Evolutionary conservation across 2,888 invertebrate species (phyloP).

Genomic region (Gandaritis pyraliata): DNA sequence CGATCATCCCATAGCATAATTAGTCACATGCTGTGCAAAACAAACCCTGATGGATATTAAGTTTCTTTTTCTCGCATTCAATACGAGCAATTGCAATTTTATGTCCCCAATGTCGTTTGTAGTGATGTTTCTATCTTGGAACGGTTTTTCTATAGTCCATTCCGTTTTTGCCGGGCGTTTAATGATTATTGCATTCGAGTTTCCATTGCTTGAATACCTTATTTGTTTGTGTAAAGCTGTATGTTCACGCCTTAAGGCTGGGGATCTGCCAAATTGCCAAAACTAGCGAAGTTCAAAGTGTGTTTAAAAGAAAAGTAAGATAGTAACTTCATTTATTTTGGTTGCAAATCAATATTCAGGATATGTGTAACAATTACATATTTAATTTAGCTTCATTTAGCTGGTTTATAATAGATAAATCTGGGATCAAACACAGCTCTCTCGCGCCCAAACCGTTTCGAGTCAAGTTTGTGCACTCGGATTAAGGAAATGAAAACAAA

Average conservation of each 20-base stretch:
- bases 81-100: conserved; percentile 59
- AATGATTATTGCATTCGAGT: conserved; percentile 47
- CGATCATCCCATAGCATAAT: conserved; percentile 75
- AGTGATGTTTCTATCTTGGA: conserved; percentile 68
- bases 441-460: too few species aligned
- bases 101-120: conserved; percentile 62
- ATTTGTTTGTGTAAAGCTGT: conserved; percentile 32
- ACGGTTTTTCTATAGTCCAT: conserved; percentile 43
- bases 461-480: too few species aligned
- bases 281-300: too few species aligned
- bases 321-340: too few species aligned
- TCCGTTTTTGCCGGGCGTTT: conserved; percentile 44
- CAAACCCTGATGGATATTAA: conserved; percentile 51
- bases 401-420: too few species aligned
- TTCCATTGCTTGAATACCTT: conserved; percentile 37
- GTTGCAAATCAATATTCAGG: too few species aligned
- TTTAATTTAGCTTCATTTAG: too few species aligned
- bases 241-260: conserved; percentile 1
- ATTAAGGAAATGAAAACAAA: too few species aligned
- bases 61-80: conserved; percentile 56
- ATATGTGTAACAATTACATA: too few species aligned
- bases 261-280: too few species aligned
- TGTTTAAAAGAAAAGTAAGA: too few species aligned
- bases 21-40: conserved; percentile 73
- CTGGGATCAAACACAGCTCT: too few species aligned